Conservation (phyloP, 2,113 vertebrate species). For the Saccopteryx bilineata region DNA sequence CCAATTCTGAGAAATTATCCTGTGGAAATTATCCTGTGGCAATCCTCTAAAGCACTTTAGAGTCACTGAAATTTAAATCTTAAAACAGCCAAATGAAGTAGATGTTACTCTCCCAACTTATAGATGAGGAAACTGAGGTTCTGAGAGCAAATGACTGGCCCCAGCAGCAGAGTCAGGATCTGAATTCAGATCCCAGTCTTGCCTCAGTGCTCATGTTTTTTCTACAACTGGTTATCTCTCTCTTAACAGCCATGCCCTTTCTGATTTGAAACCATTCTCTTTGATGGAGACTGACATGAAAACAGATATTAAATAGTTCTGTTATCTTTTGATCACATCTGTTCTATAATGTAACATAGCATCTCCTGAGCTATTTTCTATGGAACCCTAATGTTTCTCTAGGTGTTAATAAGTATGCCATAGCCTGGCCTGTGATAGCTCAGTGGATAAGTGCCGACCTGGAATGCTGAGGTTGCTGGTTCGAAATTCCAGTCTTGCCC, state of each 20-base stretch:
- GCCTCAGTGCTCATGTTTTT: background rate
- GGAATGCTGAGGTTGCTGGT: too few species aligned
- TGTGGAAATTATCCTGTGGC: background rate
- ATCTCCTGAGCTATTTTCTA: background rate
- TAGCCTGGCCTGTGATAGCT: too few species aligned
- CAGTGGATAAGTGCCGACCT: too few species aligned
- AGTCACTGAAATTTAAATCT: background rate
- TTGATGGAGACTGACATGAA: background rate
- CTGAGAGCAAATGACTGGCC: background rate
- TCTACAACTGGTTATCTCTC: background rate
- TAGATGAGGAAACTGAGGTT: background rate
- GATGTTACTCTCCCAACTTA: background rate
- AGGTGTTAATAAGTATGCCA: background rate
- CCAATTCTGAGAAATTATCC: background rate
- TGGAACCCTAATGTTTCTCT: background rate
- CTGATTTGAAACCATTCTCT: background rate
- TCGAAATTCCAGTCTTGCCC: too few species aligned
- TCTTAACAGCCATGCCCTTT: background rate
- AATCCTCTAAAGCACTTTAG: background rate
- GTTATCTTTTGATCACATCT: background rate
- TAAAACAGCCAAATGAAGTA: background rate
- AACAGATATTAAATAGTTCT: background rate
- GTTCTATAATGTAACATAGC: background rate
- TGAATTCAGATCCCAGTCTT: background rate
- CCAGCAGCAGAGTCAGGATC: background rate